Conservation (phyloP, 2,113 vertebrate genomes). For the Pyxicephalus adspersus region DNA sequence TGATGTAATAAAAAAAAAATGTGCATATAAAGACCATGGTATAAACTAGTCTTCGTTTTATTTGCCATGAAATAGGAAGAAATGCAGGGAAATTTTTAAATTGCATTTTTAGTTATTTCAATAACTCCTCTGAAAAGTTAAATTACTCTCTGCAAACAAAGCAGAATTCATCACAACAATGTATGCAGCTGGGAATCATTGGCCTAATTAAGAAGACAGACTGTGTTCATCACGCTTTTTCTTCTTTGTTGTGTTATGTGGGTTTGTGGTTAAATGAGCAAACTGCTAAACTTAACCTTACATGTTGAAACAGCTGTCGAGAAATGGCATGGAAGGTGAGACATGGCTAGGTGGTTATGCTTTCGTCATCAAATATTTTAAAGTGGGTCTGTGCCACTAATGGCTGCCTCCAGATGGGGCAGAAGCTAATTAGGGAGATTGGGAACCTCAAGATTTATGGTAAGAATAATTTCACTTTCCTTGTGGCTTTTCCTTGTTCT, state of each 20-base stretch:
- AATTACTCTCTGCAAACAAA: not conserved
- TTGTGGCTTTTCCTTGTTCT: constrained; percentile 52
- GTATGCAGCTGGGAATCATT: not conserved
- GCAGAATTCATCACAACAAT: not conserved
- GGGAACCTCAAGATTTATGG: not conserved
- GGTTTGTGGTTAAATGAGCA: constrained; percentile 39
- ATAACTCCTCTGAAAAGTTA: not conserved
- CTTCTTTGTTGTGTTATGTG: constrained; percentile 31
- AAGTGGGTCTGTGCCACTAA: not conserved
- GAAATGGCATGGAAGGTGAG: constrained; percentile 18
- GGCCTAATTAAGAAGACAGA: not conserved
- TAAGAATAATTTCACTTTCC: not conserved
- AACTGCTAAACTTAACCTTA: constrained; percentile 28
- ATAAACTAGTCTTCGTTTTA: too few species aligned
- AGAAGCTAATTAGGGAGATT: constrained; percentile 5
- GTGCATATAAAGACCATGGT: too few species aligned
- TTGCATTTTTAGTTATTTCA: too few species aligned
- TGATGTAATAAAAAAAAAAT: too few species aligned
- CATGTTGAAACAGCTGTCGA: constrained; percentile 36
- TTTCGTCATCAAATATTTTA: not conserved
- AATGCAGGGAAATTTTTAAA: too few species aligned
- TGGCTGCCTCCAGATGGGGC: constrained; percentile 38
- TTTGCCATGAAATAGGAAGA: too few species aligned
- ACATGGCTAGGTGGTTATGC: not conserved
- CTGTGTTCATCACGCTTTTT: not conserved